phyloP scores from a whole-genome alignment of 2,888 invertebrate genomes.

The Drosophila maculinotata region DNA sequence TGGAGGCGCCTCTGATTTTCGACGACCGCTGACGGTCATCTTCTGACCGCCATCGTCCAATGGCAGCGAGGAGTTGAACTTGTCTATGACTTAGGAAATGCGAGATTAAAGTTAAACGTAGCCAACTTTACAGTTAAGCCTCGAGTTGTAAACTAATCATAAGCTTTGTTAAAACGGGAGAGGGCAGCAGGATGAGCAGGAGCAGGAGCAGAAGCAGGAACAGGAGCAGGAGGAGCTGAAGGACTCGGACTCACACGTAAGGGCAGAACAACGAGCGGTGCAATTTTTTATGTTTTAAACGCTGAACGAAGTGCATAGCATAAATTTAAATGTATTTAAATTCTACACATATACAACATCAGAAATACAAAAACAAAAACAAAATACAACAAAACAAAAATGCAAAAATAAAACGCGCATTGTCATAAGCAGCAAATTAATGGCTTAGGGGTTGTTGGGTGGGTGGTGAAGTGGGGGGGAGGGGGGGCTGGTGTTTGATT shows the following conservation, averaged over 20 bases:
- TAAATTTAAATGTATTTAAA: constrained; percentile 78
- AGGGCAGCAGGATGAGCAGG: constrained; percentile 9
- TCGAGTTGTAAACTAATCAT: constrained; percentile 71
- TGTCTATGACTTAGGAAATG: constrained; percentile 82
- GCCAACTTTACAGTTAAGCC: constrained; percentile 78
- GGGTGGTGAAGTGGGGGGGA: no score
- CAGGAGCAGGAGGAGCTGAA: background rate
- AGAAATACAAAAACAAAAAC: constrained; percentile 48
- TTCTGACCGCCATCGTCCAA: constrained; percentile 85
- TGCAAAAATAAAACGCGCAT: constrained; percentile 47
- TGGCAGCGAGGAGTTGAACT: constrained; percentile 82
- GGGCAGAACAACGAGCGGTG: constrained; percentile 80
- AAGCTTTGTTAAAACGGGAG: constrained; percentile 66
- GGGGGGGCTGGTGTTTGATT: no score
- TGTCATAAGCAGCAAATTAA: constrained; percentile 48
- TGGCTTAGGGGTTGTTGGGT: background rate
- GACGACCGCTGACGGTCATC: constrained; percentile 85
- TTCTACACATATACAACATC: constrained; percentile 67
- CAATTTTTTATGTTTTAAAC: constrained; percentile 81
- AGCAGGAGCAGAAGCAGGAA: background rate
- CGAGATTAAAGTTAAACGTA: constrained; percentile 78
- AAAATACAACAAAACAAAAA: constrained; percentile 44
- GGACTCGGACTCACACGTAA: constrained; percentile 2
- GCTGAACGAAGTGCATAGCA: constrained; percentile 78
- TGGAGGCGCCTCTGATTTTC: constrained; percentile 82